phyloP scores from a whole-genome alignment of 2,113 vertebrate genomes.

The Forbesichthys agassizii region DNA sequence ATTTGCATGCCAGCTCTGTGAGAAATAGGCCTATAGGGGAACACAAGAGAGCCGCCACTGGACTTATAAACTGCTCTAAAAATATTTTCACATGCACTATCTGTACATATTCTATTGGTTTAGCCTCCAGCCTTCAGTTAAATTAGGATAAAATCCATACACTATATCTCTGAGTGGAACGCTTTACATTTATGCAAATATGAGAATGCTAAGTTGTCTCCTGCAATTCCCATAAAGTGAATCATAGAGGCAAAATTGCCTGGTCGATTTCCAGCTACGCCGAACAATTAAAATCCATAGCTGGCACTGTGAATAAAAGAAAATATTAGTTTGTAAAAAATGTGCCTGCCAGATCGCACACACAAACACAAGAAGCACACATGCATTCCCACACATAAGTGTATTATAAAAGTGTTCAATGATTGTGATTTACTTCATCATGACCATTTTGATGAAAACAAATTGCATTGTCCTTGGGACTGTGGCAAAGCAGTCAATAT shows the following conservation, averaged over 20 bases:
- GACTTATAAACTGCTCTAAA: constrained; percentile 30
- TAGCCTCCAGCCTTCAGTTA: constrained; percentile 33
- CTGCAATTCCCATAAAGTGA: constrained; percentile 67
- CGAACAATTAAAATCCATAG: constrained; percentile 57
- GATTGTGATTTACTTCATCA: constrained; percentile 55
- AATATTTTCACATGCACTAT: constrained; percentile 45
- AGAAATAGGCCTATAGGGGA: constrained; percentile 41
- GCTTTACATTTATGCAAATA: constrained; percentile 67
- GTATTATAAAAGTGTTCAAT: constrained; percentile 47
- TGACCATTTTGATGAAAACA: constrained; percentile 61
- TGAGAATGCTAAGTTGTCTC: constrained; percentile 41
- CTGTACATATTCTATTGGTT: constrained; percentile 43
- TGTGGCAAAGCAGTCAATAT: constrained; percentile 63
- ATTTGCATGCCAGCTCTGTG: constrained; percentile 55
- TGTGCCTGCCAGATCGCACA: constrained; percentile 19
- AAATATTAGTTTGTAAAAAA: constrained; percentile 37
- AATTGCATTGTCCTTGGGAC: constrained; percentile 63
- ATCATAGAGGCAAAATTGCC: constrained; percentile 59
- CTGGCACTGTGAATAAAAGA: constrained; percentile 44
- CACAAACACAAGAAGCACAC: constrained; percentile 2
- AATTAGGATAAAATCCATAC: constrained; percentile 56
- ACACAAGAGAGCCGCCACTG: constrained; percentile 13
- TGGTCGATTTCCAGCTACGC: constrained; percentile 59
- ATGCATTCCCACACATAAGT: constrained; percentile 19
- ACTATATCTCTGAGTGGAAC: constrained; percentile 28